These are phyloP conservation scores for Trissoscelio sp. DNA, from an alignment of 2,888 invertebrate genomes.

Conservation along the genomic window DNA sequence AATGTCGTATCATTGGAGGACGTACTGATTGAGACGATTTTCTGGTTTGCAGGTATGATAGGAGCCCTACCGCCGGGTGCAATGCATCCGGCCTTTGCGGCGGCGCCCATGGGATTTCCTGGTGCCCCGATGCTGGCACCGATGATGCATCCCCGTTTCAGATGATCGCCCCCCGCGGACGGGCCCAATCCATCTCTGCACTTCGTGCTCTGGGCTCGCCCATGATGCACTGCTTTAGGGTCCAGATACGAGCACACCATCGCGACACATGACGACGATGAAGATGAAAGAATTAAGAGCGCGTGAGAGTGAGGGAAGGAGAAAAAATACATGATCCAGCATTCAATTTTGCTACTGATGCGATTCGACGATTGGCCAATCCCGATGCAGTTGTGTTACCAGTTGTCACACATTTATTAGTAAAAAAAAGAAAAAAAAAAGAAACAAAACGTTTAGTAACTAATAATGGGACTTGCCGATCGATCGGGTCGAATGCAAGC, in stretches of 20 bases:
- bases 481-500: too few species aligned
- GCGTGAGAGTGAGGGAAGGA: constrained; percentile 44
- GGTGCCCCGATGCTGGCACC: constrained; percentile 85
- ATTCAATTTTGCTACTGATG: constrained; percentile 11
- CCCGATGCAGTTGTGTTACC: neutral
- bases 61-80: constrained; percentile 84
- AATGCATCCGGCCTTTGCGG: constrained; percentile 85
- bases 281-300: constrained; percentile 51
- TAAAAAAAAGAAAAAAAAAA: too few species aligned
- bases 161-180: constrained; percentile 89
- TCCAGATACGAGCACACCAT: constrained; percentile 47
- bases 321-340: constrained; percentile 23
- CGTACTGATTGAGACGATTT: constrained; percentile 62
- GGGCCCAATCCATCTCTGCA: constrained; percentile 84
- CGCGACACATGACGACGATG: constrained; percentile 52
- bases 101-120: constrained; percentile 85
- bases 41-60: constrained; percentile 82
- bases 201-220: constrained; percentile 86
- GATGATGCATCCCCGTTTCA: constrained; percentile 94
- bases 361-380: constrained; percentile 20
- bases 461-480: constrained; percentile 49
- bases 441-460: neutral
- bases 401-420: too few species aligned
- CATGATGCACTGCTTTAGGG: constrained; percentile 75
- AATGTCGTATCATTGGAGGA: constrained; percentile 10